A percentile compares a stretch with the other conserved stretches of the same genome.
Conservation (phyloP, 2,888 invertebrate genomes). For the Lottia scabra region DNA sequence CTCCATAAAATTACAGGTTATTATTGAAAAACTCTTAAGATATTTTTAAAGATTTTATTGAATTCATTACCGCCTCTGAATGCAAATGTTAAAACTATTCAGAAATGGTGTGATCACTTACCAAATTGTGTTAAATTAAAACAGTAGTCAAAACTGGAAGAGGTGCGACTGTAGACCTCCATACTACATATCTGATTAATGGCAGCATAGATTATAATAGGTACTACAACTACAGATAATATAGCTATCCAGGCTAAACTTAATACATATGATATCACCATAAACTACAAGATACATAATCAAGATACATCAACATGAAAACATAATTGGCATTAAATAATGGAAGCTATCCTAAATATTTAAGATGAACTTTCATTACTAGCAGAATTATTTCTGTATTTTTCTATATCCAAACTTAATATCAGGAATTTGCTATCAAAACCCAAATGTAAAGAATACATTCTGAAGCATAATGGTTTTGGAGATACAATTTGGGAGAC, state of each 20-base stretch:
- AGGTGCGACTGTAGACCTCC: conserved; percentile 59
- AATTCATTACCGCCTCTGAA: too few species aligned
- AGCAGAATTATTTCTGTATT: background rate
- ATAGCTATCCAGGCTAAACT: conserved; percentile 64
- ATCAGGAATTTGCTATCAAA: background rate
- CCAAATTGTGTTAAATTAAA: conserved; percentile 64
- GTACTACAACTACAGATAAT: conserved; percentile 53
- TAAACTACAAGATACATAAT: conserved; percentile 53
- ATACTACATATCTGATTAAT: conserved; percentile 58
- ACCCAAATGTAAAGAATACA: background rate
- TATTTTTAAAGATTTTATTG: too few species aligned
- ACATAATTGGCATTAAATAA: background rate
- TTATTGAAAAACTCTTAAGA: too few species aligned
- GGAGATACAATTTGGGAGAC: background rate
- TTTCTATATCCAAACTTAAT: background rate
- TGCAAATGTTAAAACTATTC: too few species aligned
- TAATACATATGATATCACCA: conserved; percentile 62
- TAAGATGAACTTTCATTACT: background rate
- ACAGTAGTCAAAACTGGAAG: conserved; percentile 52
- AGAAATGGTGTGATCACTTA: conserved; percentile 33
- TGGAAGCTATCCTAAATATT: background rate
- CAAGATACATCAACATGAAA: background rate
- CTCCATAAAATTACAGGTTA: too few species aligned
- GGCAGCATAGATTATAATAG: conserved; percentile 61
- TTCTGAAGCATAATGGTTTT: too few species aligned